These are phyloP conservation scores for Harpagoxenus sublaevis DNA, from an alignment of 2,888 invertebrate species.

Conservation along the genomic window DNA sequence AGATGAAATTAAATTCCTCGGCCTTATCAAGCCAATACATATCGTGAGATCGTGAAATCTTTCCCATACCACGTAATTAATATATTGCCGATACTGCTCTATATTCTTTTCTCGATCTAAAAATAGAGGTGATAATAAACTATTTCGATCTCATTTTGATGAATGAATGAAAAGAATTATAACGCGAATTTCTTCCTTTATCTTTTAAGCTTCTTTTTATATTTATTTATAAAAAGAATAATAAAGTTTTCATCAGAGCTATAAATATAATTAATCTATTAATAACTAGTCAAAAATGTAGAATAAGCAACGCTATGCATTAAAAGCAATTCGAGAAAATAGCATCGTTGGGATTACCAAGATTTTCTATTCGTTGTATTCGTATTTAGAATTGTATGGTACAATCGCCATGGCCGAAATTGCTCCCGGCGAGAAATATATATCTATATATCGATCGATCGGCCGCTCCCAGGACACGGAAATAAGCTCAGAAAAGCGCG, in stretches of 20 bases:
- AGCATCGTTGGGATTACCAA: conserved; percentile 33
- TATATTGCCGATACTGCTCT: not conserved
- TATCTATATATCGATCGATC: conserved; percentile 57
- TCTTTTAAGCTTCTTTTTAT: not conserved
- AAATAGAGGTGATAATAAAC: not conserved
- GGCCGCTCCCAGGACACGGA: conserved; percentile 46
- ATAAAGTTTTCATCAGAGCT: not conserved
- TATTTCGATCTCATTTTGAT: not conserved
- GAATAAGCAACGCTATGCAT: not conserved
- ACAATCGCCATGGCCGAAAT: conserved; percentile 67
- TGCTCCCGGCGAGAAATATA: conserved; percentile 58
- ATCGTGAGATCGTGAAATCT: not conserved
- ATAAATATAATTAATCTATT: not conserved
- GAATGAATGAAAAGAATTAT: not conserved
- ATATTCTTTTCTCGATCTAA: not conserved
- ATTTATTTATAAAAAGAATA: not conserved
- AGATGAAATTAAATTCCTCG: conserved; percentile 46
- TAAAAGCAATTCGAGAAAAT: not conserved
- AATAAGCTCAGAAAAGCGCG: conserved; percentile 53
- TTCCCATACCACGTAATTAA: conserved; percentile 27
- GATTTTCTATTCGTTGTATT: conserved; percentile 42
- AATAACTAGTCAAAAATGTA: not conserved
- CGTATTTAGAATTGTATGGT: conserved; percentile 53
- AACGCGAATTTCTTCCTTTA: not conserved
- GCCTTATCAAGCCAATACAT: conserved; percentile 6